These are phyloP conservation scores for Genyomyrus donnyi DNA, from an alignment of 2,113 vertebrate genomes.

Conservation along the genomic window DNA sequence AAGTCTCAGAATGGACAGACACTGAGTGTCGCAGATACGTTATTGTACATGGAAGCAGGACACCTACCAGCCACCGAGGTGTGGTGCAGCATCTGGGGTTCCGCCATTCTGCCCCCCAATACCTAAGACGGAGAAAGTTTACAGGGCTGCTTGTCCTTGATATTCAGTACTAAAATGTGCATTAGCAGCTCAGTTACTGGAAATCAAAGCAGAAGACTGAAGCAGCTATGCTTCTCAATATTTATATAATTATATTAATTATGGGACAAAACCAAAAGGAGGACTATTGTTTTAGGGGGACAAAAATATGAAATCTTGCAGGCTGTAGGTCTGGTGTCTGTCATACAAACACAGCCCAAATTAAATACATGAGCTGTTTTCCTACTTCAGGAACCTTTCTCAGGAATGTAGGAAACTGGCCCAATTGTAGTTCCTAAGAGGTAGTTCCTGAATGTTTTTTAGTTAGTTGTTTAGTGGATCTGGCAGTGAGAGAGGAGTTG, in stretches of 20 bases:
- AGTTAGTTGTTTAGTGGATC: not conserved
- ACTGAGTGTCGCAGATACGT: not conserved
- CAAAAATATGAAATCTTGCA: not conserved
- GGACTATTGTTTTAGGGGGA: not conserved
- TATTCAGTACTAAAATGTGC: not conserved
- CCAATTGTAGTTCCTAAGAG: not conserved
- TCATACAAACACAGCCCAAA: not conserved
- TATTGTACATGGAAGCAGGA: not conserved
- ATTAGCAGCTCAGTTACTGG: not conserved
- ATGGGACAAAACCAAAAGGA: not conserved
- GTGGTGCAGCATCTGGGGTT: slow-evolving; percentile 67
- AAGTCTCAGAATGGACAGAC: not conserved
- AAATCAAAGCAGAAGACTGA: not conserved
- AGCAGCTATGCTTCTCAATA: not conserved
- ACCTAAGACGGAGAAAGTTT: slow-evolving; percentile 46
- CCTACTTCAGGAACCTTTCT: not conserved
- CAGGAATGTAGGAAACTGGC: not conserved
- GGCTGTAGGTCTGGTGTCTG: not conserved
- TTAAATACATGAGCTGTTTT: not conserved
- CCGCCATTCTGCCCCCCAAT: slow-evolving; percentile 77
- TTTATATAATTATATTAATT: not conserved
- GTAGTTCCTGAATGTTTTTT: too few species aligned
- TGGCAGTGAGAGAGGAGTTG: not conserved
- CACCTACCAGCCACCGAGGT: slow-evolving; percentile 70
- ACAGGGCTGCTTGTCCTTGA: not conserved